phyloP scores from a whole-genome alignment of 1,140 invertebrate genomes.

The Lasioglossum albipes region DNA sequence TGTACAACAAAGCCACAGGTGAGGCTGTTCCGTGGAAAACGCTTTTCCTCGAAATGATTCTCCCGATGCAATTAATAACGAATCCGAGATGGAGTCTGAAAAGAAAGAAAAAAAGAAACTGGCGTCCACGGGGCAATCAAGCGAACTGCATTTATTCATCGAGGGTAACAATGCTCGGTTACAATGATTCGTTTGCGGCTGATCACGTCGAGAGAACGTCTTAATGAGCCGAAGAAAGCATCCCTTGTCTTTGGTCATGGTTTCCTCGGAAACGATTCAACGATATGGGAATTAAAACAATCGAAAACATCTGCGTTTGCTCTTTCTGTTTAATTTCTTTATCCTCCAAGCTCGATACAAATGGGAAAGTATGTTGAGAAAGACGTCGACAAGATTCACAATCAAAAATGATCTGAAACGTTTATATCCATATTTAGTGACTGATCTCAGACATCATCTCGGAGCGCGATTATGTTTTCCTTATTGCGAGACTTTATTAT shows the following conservation, averaged over 20 bases:
- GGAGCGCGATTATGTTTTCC: no score
- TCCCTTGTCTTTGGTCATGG: background rate
- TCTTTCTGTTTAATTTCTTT: no score
- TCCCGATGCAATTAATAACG: background rate
- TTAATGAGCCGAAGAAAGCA: conserved; percentile 8
- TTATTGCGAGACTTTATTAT: no score
- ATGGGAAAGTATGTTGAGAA: no score
- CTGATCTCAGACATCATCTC: no score
- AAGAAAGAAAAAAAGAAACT: background rate
- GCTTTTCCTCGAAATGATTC: background rate
- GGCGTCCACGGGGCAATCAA: background rate
- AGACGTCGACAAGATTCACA: no score
- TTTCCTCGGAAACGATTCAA: background rate
- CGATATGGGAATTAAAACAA: background rate
- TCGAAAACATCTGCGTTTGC: no score
- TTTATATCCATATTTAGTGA: no score
- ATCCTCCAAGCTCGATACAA: no score
- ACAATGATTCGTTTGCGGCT: conserved; percentile 1
- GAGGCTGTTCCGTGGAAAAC: background rate
- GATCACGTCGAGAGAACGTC: background rate
- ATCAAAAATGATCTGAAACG: no score
- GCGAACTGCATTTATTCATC: background rate
- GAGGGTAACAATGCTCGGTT: no score
- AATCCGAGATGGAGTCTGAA: background rate
- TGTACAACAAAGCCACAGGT: background rate